phyloP scores from a whole-genome alignment of 2,113 vertebrate genomes.

The Hemibagrus wyckioides region DNA sequence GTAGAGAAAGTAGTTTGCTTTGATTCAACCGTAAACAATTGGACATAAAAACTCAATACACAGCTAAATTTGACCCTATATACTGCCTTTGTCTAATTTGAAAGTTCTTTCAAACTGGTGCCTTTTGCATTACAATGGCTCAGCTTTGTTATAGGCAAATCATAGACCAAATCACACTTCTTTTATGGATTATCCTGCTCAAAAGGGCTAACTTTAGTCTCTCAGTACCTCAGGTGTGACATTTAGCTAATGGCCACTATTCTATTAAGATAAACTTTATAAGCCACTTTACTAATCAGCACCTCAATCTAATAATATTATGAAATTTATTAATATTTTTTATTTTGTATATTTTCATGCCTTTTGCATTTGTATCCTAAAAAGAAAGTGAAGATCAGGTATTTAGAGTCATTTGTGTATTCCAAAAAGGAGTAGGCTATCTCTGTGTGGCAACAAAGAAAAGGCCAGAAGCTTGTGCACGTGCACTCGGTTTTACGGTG shows the following conservation, averaged over 20 bases:
- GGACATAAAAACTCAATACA: neutral
- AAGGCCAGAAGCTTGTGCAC: neutral
- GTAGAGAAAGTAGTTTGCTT: neutral
- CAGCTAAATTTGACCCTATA: neutral
- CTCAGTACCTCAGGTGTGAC: neutral
- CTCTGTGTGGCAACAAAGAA: conserved; percentile 13
- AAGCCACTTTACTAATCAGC: neutral
- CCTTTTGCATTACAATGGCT: neutral
- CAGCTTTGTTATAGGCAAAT: neutral
- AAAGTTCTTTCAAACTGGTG: neutral
- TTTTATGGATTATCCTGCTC: neutral
- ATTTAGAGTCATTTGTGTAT: neutral
- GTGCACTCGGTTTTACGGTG: neutral
- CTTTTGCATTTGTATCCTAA: neutral
- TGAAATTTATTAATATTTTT: neutral
- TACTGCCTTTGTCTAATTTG: neutral
- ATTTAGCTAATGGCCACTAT: neutral
- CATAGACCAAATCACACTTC: no score
- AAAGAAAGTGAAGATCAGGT: neutral
- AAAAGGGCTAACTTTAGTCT: neutral
- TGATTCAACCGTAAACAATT: neutral
- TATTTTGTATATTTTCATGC: neutral
- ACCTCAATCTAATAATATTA: neutral
- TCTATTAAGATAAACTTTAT: neutral
- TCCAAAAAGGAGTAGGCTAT: neutral